Percentiles rank a stretch among this genome's conserved stretches.
These are phyloP conservation scores for Sylvia borin DNA, from an alignment of 2,797 vertebrate genomes.

Conservation along the genomic window DNA sequence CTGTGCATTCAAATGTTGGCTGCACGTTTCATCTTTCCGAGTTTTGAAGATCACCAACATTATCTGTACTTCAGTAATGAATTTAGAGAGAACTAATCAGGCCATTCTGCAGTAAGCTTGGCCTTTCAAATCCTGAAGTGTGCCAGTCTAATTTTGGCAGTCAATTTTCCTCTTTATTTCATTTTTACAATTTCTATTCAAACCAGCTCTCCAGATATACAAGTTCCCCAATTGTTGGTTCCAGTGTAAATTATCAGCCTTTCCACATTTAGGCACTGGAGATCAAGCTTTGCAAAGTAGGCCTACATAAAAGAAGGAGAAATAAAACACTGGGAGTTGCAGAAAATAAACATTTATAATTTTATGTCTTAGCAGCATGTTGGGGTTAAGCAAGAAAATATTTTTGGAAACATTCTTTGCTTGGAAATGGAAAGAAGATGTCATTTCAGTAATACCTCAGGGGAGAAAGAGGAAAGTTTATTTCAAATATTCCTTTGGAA, in stretches of 20 bases:
- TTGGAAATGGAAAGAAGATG: not conserved
- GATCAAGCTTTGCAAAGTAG: not conserved
- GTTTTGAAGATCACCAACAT: not conserved
- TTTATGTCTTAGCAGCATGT: not conserved
- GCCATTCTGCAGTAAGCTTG: not conserved
- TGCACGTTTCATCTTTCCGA: not conserved
- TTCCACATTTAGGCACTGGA: constrained; percentile 31
- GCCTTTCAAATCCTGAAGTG: not conserved
- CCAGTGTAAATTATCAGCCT: constrained; percentile 35
- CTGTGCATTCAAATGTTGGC: not conserved
- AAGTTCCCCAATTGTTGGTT: not conserved
- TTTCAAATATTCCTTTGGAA: constrained; percentile 18
- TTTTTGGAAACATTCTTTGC: constrained; percentile 10
- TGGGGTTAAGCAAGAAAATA: not conserved
- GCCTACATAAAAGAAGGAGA: not conserved
- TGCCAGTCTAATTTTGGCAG: constrained; percentile 18
- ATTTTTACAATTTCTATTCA: constrained; percentile 43
- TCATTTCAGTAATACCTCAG: not conserved
- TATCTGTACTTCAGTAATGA: not conserved
- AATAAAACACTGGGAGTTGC: not conserved
- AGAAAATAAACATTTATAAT: not conserved
- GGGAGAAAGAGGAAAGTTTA: not conserved
- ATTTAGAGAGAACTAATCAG: constrained; percentile 11
- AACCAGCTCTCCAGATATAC: constrained; percentile 14
- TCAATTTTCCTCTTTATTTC: constrained; percentile 8